phyloP scores from a whole-genome alignment of 2,113 vertebrate genomes.

The Pyrgilauda ruficollis region DNA sequence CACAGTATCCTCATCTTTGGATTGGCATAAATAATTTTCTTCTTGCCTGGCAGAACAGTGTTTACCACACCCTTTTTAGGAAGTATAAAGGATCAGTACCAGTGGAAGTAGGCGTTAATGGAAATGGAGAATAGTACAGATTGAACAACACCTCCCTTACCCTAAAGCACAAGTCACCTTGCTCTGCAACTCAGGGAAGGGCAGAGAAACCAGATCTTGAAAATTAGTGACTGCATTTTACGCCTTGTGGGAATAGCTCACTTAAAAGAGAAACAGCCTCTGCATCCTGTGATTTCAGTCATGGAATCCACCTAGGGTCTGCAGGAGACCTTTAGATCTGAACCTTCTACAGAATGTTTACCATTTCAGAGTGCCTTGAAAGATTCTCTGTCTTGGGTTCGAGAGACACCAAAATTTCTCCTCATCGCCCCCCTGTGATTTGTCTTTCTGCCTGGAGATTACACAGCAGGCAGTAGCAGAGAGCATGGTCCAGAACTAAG shows the following conservation, averaged over 20 bases:
- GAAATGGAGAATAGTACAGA: not conserved
- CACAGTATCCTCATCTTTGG: not conserved
- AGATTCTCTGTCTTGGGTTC: not conserved
- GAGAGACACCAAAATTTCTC: not conserved
- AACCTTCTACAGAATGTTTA: not conserved
- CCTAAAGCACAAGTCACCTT: not conserved
- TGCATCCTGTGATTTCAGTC: not conserved
- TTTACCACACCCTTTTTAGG: not conserved
- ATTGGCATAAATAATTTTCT: not conserved
- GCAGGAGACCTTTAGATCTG: not conserved
- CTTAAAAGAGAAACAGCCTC: not conserved
- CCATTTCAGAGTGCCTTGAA: not conserved
- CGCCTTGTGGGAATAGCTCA: not conserved
- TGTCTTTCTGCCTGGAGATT: not conserved
- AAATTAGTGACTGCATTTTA: not conserved
- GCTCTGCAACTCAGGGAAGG: not conserved
- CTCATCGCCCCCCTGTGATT: not conserved
- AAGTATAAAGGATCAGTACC: not conserved
- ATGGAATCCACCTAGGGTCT: not conserved
- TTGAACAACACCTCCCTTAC: accelerated
- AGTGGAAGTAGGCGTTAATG: not conserved
- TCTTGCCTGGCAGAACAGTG: not conserved
- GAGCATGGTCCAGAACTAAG: not conserved
- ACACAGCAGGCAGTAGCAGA: not conserved
- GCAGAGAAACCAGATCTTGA: not conserved